A percentile compares a stretch with the other conserved stretches of the same genome.
These are phyloP conservation scores for Myrmophylax atrothorax DNA, from an alignment of 2,113 vertebrate genomes.

Conservation along the genomic window DNA sequence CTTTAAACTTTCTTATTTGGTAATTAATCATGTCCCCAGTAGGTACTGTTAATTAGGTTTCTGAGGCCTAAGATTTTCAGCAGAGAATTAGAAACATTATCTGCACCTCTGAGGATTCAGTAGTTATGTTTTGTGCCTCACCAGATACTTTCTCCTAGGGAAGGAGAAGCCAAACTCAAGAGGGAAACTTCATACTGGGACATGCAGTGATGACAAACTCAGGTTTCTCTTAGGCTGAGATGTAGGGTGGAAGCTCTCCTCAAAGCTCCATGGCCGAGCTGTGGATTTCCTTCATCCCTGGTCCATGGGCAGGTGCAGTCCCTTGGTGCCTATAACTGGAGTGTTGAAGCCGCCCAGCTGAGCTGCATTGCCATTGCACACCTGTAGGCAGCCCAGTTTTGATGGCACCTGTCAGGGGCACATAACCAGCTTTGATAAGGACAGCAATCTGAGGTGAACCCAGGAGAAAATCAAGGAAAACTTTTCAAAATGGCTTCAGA, in stretches of 20 bases:
- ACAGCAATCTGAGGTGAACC: not conserved
- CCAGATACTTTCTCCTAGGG: slow-evolving; percentile 3
- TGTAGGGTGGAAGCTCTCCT: fast-evolving
- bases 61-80: not conserved
- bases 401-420: not conserved
- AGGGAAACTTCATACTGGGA: not conserved
- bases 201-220: not conserved
- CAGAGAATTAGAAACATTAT: slow-evolving; percentile 7
- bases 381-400: not conserved
- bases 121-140: not conserved
- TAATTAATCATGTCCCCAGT: slow-evolving; percentile 44
- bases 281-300: not conserved
- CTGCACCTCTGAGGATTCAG: not conserved
- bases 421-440: fast-evolving
- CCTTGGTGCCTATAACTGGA: not conserved
- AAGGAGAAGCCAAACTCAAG: not conserved
- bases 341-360: not conserved
- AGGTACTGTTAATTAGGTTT: slow-evolving; percentile 63
- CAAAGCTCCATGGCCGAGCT: not conserved
- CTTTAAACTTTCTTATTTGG: slow-evolving; percentile 40
- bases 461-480: not conserved
- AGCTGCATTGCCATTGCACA: not conserved
- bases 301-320: not conserved
- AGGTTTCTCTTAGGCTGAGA: not conserved
- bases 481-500: not conserved